Evolutionary conservation across 2,888 invertebrate species (phyloP), one percentile per base, ranked within the genome.

Genomic region (Eristalinus sepulchralis): DNA sequence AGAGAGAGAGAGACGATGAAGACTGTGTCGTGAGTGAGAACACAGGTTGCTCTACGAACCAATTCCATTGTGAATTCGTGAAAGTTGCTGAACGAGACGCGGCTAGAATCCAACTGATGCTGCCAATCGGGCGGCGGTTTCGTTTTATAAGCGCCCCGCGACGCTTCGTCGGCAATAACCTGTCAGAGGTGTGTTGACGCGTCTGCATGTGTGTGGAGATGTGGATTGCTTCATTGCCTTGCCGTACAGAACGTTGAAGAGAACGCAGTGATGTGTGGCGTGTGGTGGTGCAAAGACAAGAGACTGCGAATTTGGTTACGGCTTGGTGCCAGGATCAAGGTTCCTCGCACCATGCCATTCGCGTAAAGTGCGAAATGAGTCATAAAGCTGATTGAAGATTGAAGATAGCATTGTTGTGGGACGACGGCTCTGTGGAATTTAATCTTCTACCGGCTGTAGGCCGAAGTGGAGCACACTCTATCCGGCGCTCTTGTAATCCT

Each of bases 71-170:
- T 78, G 20, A n/a, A 53, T 53, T 67, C n/a, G n/a, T 68, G 22
- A 64, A 76, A 73, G 82, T 70, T 83, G 78, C 75, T 83, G 22
- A 86, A 63, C 86, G 62, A 78, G 39, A 66, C 78, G 70, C 70
- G 66, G 83, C 73, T 75, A 86, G 83, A 86, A 86, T 75, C 39
- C 83, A 78, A 86, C 86, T 86, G 86, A 79, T 86, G 83, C 75
- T 66, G 63, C 47, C 73, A 83, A 71, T 75, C 75, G 78, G 67
- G 75, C 55, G 83, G 53, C 63, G 79, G 71, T 79, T 83, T 71
- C 79, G 72, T 83, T 86, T 86, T 86, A 86, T 86, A 86, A 83
- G 86, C 83, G 39, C 20, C 27, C 27, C 27, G 27, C 27, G 63
- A 57, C 47, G 20, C 39, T n/a, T 55, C 27, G 33, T 5, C 47